These are phyloP conservation scores for Archips xylosteana DNA, from an alignment of 2,888 invertebrate genomes.

Conservation along the genomic window DNA sequence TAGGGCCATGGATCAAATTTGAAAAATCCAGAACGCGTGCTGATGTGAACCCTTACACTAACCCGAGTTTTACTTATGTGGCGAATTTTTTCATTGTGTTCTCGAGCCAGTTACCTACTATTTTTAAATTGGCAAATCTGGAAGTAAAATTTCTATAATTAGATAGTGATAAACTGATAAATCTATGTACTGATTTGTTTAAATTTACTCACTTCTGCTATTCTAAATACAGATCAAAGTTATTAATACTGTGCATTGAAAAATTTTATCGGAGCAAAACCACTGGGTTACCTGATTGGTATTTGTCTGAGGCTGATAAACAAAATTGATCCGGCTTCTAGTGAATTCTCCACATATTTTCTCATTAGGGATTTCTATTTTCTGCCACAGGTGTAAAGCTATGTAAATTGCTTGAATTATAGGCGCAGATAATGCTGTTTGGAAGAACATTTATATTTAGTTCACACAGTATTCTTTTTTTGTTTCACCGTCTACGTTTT, in stretches of 20 bases:
- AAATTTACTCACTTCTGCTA: background rate
- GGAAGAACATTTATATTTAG: conserved; percentile 8
- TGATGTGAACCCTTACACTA: too few relatives aligned
- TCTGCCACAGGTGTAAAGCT: conserved; percentile 14
- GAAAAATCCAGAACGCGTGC: too few relatives aligned
- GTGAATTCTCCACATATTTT: background rate
- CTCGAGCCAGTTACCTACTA: too few relatives aligned
- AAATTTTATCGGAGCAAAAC: background rate
- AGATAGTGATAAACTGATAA: too few relatives aligned
- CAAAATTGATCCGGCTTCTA: background rate
- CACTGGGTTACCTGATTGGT: background rate
- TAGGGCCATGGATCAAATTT: too few relatives aligned
- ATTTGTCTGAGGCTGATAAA: background rate
- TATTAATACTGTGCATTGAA: background rate
- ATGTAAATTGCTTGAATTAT: conserved; percentile 10
- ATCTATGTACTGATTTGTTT: background rate
- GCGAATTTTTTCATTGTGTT: too few relatives aligned
- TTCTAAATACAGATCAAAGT: background rate
- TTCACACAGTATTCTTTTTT: background rate
- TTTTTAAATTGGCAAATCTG: too few relatives aligned
- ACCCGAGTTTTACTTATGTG: too few relatives aligned
- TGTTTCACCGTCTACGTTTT: background rate
- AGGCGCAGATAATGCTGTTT: background rate
- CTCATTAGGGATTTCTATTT: conserved; percentile 9
- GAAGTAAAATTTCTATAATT: too few relatives aligned